Evolutionary conservation across 1,140 invertebrate species (phyloP), one percentile per base, ranked within the genome.

Genomic region (Musca vetustissima): DNA sequence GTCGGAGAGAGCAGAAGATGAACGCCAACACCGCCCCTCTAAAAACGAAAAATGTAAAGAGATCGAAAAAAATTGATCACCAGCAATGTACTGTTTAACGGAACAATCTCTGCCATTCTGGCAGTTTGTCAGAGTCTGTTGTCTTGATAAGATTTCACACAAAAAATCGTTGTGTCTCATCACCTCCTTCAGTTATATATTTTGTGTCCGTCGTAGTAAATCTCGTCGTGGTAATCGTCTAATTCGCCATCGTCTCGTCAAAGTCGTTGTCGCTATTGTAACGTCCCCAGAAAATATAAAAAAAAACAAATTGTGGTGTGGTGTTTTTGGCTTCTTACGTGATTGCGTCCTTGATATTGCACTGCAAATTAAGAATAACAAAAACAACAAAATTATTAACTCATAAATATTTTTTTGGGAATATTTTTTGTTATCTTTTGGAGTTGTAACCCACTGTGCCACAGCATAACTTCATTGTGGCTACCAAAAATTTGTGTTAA

Each of bases 51-150:
- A n/a, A n/a, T n/a, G n/a, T n/a, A n/a, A n/a, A 7, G 36, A 59
- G 36, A 59, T 15, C 15, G 13, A 28, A 17, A 24, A 1, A 24
- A 55, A 55, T 28, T 28, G 28, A 61, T 7, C 17, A 36, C n/a
- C n/a, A n/a, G n/a, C n/a, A n/a, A n/a, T n/a, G n/a, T n/a, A n/a
- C 28, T 61, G 28, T 43, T 43, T 43, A 11, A 4, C 36, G 11
- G 36, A n/a, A 43, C 36, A 43, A 61, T 36, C 28, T 24, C 57
- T 19, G n/a, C n/a, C 57, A 21, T n/a, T 50, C 19, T 13, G 71
- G 78, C 74, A 80, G 78, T 80, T 80, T 80, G 78, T 80, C 78
- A 77, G 78, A 77, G 76, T 80, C 78, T 78, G 76, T 80, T 80
- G 78, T 80, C 75, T 80, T 80, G 78, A 80, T 80, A 80, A 80